Evolutionary conservation across 2,113 vertebrate species (phyloP), one percentile per base, ranked within the genome.

Genomic region (Arizona elegans): DNA sequence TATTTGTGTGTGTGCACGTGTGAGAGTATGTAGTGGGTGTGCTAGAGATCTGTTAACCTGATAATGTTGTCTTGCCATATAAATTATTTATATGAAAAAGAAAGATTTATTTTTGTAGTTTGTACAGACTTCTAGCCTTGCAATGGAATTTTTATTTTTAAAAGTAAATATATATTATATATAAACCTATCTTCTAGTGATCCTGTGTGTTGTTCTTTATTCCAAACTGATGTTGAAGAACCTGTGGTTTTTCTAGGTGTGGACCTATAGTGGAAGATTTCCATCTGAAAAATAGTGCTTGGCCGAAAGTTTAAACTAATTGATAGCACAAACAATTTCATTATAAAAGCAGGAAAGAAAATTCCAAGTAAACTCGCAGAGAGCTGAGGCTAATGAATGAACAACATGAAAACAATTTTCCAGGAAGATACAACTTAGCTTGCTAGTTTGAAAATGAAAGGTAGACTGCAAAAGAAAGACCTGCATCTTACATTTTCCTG

Each of bases 21-120:
- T 93, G 92, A 65, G 81, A 90, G 81, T 86, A 54, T 93, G 92
- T 90, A 90, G 89, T 19, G 96, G 96, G 97, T 97, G 97, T 97
- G 97, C 92, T 97, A 97, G 96, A 95, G 97, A 97, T 97, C 98
- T 97, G 90, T 93, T 94, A 97, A 97, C 98, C 98, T 97, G 96
- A 98, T 17, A 97, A 96, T 98, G 97, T 98, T 98, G 97, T 97
- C 97, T 97, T 98, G 97, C 98, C 98, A 98, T 98, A 97, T 98
- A 99, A 98, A 97, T 99, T 99, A 99, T 99, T 99, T 99, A 99
- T 99, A 99, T 98, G 89, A 97, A 98, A 98, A 96, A 96, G 93
- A 94, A 96, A 97, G 95, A 96, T 99, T 98, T 99, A 99, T 99
- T 99, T 99, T 99, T 99, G 98, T 99, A 99, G 98, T 98, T 97